These are phyloP conservation scores for Dipodomys ordii DNA, from an alignment of 2,113 vertebrate species.

Conservation along the genomic window DNA sequence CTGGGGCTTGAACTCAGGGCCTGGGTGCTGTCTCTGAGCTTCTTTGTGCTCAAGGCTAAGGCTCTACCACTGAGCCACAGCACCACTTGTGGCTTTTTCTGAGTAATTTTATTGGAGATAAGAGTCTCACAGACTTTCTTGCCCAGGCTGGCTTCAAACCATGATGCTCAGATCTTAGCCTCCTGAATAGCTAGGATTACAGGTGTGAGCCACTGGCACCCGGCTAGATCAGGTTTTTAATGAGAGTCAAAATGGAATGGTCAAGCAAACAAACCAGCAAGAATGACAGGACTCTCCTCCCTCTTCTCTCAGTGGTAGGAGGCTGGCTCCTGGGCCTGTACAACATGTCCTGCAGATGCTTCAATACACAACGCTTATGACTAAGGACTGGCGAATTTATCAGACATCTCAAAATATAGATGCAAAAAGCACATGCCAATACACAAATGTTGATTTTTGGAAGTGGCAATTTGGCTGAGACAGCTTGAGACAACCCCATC, in stretches of 20 bases:
- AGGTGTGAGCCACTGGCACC: no score
- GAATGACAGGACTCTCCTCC: not conserved
- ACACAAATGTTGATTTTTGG: not conserved
- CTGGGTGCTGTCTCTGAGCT: no score
- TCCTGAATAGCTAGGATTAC: no score
- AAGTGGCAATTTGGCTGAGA: conserved; percentile 51
- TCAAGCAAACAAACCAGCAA: not conserved
- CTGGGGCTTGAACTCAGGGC: no score
- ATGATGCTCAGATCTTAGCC: no score
- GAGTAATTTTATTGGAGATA: no score
- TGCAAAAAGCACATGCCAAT: not conserved
- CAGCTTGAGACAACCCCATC: not conserved
- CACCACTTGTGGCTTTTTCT: no score
- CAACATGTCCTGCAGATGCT: not conserved
- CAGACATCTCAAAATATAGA: not conserved
- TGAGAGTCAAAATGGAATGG: not conserved
- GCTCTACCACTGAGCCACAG: no score
- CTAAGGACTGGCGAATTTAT: not conserved
- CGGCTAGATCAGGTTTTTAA: not conserved
- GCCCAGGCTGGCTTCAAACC: no score
- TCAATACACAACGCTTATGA: not conserved
- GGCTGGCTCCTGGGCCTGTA: not conserved
- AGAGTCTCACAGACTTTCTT: no score
- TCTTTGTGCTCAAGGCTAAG: no score
- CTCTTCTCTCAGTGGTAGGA: not conserved